Evolutionary conservation across 2,113 vertebrate genomes (phyloP), one percentile per base, ranked within the genome.

Genomic region (Microcebus lehilahytsara): DNA sequence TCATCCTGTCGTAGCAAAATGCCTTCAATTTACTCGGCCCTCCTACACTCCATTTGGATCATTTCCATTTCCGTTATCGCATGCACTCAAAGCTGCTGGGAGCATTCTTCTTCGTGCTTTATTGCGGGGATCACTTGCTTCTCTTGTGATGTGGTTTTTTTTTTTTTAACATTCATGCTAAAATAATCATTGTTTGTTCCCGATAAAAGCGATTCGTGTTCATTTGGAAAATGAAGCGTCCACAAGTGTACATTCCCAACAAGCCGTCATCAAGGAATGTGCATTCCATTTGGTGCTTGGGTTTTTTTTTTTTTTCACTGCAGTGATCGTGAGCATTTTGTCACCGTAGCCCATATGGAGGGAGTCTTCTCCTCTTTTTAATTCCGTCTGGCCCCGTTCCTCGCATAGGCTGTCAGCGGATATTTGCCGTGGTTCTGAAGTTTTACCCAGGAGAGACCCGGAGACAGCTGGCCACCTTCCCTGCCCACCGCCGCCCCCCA

Each of bases 221-320:
- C 69, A 51, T 83, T 90, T 51, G 25, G 60, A 81, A 91, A 78
- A 64, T 23, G 7, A 78, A 81, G 51, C 19, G 90, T 71, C 30
- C 37, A 23, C 85, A 92, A 85, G 56, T 37, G 13, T 72, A 67
- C 66, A 84, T 78, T 96, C 89, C 88, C 3, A 30, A 56, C 42
- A 93, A 83, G 53, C 74, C 5, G 2, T 84, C 89, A 23, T 62
- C 37, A 19, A 17, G 62, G 40, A 75, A 72, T 49, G 1, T 6
- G 19, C 53, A 30, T 72, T 87, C 16, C 60, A 1, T 85, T 94
- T 85, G 78, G 53, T 30, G 27, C 46, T 67, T 93, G 64, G 23
- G 23, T 22, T 86, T 89, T 91, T 97, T 93, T 49, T 49, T 22
- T 89, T 93, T 97, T 93, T 49, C 69, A 77, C n/a, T 58, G 16